These are phyloP conservation scores for Corticium candelabrum DNA, from an alignment of 37 sponge, comb jelly and placozoan species.

Conservation along the genomic window DNA sequence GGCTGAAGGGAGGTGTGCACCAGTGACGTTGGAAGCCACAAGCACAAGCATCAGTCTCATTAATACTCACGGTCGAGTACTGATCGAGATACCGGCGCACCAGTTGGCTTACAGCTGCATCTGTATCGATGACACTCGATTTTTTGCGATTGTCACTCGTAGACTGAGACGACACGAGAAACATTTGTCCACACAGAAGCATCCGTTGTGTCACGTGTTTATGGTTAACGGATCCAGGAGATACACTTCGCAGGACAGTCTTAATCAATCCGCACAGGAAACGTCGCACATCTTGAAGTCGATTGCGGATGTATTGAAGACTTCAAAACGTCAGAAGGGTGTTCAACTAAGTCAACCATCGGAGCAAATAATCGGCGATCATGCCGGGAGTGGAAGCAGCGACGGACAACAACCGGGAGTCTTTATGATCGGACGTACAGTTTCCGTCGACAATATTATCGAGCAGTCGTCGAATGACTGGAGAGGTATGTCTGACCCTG, in stretches of 20 bases:
- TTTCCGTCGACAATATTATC: not conserved
- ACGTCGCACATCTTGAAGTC: no score
- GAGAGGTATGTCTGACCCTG: not conserved
- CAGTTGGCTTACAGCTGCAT: not conserved
- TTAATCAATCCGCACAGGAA: no score
- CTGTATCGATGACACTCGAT: not conserved
- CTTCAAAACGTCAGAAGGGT: no score
- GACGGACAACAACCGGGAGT: not conserved
- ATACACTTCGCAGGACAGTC: no score
- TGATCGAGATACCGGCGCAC: not conserved
- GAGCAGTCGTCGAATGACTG: not conserved
- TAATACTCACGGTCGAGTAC: not conserved
- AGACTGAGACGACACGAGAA: no score
- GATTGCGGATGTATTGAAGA: no score
- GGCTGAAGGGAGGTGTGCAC: not conserved
- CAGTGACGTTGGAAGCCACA: not conserved
- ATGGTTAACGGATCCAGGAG: not conserved
- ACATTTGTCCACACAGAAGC: not conserved
- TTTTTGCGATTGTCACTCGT: not conserved
- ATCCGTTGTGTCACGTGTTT: conserved; percentile 1
- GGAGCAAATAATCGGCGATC: not conserved
- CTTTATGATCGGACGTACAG: not conserved
- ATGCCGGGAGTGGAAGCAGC: not conserved
- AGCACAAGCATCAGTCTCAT: not conserved
- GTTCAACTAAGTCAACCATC: no score